Percentiles rank a stretch among this genome's conserved stretches.
These are phyloP conservation scores for Homalodisca vitripennis DNA, from an alignment of 1,140 invertebrate genomes.

Conservation along the genomic window DNA sequence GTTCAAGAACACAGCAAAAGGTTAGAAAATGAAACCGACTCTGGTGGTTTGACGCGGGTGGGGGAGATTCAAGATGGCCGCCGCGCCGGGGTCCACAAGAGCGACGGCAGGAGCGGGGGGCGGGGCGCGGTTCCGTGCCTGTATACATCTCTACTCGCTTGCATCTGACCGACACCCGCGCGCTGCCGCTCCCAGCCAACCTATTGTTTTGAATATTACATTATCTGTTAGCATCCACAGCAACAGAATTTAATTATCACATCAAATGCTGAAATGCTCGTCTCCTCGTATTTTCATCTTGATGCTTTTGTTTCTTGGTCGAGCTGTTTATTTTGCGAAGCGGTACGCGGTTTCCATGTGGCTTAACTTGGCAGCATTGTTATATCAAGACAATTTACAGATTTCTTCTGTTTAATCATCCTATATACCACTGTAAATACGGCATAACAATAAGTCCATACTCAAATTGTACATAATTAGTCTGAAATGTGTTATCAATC, in stretches of 20 bases:
- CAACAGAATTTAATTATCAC: conserved; percentile 14
- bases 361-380: no score
- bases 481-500: no score
- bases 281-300: neutral
- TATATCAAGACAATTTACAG: no score
- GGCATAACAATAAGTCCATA: no score
- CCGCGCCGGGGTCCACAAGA: neutral
- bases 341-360: no score
- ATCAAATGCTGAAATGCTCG: neutral
- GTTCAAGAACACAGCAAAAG: no score
- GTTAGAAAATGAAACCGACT: neutral
- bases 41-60: neutral
- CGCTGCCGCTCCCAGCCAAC: neutral
- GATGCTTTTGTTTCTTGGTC: neutral
- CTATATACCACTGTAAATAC: no score
- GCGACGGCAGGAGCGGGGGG: neutral
- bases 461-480: no score
- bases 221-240: conserved; percentile 6
- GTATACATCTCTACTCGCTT: neutral
- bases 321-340: no score
- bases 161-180: neutral
- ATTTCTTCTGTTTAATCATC: no score
- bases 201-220: conserved; percentile 20
- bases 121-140: neutral
- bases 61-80: conserved; percentile 6